These are phyloP conservation scores for Pachycephala philippinensis DNA, from an alignment of 2,113 vertebrate species.

Conservation along the genomic window DNA sequence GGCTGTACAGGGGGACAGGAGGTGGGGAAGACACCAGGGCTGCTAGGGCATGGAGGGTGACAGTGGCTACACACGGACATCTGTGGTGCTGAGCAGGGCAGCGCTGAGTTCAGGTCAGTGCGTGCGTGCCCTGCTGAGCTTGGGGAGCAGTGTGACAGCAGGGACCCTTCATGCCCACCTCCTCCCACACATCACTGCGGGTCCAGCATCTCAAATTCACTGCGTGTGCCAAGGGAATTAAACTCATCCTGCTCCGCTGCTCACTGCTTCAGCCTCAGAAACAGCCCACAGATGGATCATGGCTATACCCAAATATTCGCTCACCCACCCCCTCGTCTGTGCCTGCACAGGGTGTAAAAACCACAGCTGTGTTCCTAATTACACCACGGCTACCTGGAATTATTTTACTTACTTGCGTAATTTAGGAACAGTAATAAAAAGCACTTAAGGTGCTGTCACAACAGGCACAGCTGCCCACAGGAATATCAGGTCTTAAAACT, in stretches of 20 bases:
- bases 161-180: no score
- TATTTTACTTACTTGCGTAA: background rate
- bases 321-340: rapidly evolving
- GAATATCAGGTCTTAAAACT: background rate
- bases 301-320: rapidly evolving
- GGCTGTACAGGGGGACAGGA: background rate
- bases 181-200: rapidly evolving
- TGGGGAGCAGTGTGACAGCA: background rate
- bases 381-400: rapidly evolving
- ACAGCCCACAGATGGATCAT: background rate
- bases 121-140: rapidly evolving
- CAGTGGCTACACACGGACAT: rapidly evolving
- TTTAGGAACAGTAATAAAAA: background rate
- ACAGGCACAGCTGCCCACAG: background rate
- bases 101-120: rapidly evolving
- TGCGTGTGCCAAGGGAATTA: background rate
- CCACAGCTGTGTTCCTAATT: background rate
- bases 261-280: rapidly evolving
- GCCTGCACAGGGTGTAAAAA: background rate
- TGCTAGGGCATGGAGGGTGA: background rate
- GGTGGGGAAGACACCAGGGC: background rate
- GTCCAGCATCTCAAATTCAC: background rate
- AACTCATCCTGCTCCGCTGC: rapidly evolving
- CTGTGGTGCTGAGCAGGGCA: background rate
- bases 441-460: background rate